These are phyloP conservation scores for Ginglymostoma cirratum DNA, from an alignment of 2,113 vertebrate genomes.

Conservation along the genomic window DNA sequence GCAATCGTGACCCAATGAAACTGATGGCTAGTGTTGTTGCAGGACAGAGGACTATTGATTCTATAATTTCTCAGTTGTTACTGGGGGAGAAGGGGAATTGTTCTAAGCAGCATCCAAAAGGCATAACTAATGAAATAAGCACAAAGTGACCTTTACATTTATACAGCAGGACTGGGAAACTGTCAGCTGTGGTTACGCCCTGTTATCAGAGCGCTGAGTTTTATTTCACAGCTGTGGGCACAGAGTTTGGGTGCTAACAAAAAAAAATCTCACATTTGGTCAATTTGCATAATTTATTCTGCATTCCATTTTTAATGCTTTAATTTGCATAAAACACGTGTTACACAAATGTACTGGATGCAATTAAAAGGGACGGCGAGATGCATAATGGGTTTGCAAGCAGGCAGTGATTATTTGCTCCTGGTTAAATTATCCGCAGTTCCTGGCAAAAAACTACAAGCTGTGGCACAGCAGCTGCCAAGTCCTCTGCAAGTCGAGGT, in stretches of 20 bases:
- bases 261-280: not conserved
- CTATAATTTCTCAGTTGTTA: not conserved
- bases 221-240: not conserved
- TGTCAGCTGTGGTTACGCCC: no score
- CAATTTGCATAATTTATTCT: constrained; percentile 26
- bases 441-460: not conserved
- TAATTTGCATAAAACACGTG: constrained; percentile 20
- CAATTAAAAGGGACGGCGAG: not conserved
- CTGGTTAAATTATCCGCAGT: not conserved
- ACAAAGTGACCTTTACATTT: not conserved
- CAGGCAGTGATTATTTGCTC: not conserved
- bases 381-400: not conserved
- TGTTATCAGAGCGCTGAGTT: not conserved
- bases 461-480: not conserved
- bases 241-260: not conserved
- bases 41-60: not conserved
- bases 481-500: not conserved
- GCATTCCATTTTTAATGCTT: constrained; percentile 29
- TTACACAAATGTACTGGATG: not conserved
- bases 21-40: not conserved
- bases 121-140: not conserved
- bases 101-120: not conserved
- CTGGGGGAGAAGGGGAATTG: not conserved
- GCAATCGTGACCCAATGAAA: not conserved
- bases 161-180: not conserved